Evolutionary conservation across 37 sponge, comb jelly and placozoan genomes (phyloP), one percentile per base, ranked within the genome.

Genomic region (Diacarnus erythraeanus): DNA sequence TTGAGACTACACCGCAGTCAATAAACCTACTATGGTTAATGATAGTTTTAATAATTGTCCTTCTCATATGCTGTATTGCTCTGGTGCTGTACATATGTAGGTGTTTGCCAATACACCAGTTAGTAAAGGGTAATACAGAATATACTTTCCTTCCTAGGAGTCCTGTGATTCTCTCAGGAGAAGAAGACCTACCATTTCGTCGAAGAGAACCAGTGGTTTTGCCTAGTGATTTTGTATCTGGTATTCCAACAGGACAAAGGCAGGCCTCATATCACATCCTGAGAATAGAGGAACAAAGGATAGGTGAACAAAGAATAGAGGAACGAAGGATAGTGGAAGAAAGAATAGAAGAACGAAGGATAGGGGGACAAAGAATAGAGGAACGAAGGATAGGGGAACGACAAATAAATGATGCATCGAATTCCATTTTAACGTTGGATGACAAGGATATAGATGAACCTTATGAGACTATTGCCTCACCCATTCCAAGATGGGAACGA

Each of bases 81-180:
- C 67, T 57, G 31, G 15, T 69, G 2, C 36, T 80, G 38, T 91
- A 91, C 72, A 38, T 78, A 29, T 21, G 71, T 2, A 22, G 79
- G 23, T 34, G 83, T 22, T 22, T 41, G 4, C 76, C 79, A 64
- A 66, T 80, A 31, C 59, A 74, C 25, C 17, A 67, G 2, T 37
- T 77, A 0, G 6, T 36, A 21, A 17, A 57, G 41, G 33, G 64
- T 21, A 8, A 79, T 29, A 42, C 15, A 37, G 58, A 72, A 37
- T 17, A 59, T 1, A 83, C 47, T 1, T 69, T 77, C 51, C 39
- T 74, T 29, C 38, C 38, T 25, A 74, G 86, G 15, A 20, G 77
- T 15, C 90, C 90, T 0, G 63, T 76, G n/a, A 47, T 84, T 25
- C 42, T 90, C 2, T 22, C 59, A 15, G 81, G 71, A 33, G 90